phyloP scores from a whole-genome alignment of 2,113 vertebrate genomes.

The Chloebia gouldiae region DNA sequence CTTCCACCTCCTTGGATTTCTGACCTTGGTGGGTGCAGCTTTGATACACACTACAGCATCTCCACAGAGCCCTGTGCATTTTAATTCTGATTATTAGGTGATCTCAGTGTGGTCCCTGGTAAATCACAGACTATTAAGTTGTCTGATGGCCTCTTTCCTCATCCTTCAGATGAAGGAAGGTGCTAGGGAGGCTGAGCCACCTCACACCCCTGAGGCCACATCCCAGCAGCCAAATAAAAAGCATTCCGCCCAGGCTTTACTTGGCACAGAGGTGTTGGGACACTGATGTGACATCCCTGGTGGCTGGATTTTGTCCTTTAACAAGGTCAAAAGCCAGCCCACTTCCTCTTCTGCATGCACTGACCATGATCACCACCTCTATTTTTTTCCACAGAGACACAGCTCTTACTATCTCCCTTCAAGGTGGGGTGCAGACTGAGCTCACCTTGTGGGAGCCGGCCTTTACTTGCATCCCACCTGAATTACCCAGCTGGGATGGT shows the following conservation, averaged over 20 bases:
- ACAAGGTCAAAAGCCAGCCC: background rate
- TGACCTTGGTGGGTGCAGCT: background rate
- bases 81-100: background rate
- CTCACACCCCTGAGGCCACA: background rate
- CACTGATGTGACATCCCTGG: background rate
- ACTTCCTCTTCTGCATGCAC: background rate
- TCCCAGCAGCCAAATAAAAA: background rate
- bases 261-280: fast-evolving
- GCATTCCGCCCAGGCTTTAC: background rate
- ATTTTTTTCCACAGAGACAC: background rate
- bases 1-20: background rate
- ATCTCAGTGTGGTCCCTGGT: background rate
- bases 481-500: background rate
- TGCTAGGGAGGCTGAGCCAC: background rate
- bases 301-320: background rate
- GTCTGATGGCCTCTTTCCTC: background rate
- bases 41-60: background rate
- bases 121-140: background rate
- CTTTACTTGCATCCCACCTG: background rate
- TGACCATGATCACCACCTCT: background rate
- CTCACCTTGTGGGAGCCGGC: fast-evolving
- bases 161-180: background rate
- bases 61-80: background rate
- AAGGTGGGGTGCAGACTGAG: background rate
- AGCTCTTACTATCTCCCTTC: background rate